phyloP scores from a whole-genome alignment of 2,797 vertebrate genomes.

The Rhyacichthys aspro region DNA sequence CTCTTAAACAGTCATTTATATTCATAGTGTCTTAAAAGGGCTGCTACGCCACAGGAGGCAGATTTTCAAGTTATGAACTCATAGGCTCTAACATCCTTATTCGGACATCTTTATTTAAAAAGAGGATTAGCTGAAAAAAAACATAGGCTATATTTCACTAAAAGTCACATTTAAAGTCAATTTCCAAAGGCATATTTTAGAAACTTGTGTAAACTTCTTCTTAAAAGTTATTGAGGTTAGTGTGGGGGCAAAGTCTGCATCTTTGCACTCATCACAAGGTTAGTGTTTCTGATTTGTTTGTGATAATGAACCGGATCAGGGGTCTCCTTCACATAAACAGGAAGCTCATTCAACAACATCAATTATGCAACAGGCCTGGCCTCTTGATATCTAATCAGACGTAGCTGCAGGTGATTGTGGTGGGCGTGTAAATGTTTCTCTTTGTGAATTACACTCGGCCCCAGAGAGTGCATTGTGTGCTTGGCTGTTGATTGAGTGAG shows the following conservation, averaged over 20 bases:
- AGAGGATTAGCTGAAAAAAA: slow-evolving; percentile 28
- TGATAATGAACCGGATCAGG: slow-evolving; percentile 36
- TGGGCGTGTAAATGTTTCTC: slow-evolving; percentile 18
- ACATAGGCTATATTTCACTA: slow-evolving; percentile 8
- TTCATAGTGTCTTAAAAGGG: slow-evolving; percentile 62
- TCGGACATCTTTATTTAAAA: slow-evolving; percentile 34
- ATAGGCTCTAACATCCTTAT: slow-evolving; percentile 26
- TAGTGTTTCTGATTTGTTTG: slow-evolving; percentile 12
- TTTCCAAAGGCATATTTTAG: slow-evolving; percentile 16
- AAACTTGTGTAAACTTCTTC: neutral
- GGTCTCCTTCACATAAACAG: slow-evolving; percentile 38
- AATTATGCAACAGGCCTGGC: slow-evolving; percentile 59
- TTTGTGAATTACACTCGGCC: slow-evolving; percentile 16
- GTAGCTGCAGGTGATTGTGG: slow-evolving; percentile 43
- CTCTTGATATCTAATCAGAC: slow-evolving; percentile 34
- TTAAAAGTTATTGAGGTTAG: neutral
- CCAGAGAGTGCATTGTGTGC: slow-evolving; percentile 1
- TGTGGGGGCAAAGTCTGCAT: slow-evolving; percentile 21
- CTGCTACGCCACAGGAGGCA: slow-evolving; percentile 37
- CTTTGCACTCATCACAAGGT: slow-evolving; percentile 17
- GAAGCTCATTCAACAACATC: slow-evolving; percentile 53
- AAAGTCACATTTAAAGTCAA: slow-evolving; percentile 19
- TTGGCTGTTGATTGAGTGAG: slow-evolving; percentile 5
- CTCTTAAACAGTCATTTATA: slow-evolving; percentile 53
- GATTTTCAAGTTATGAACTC: slow-evolving; percentile 49